Percentiles rank a stretch among this genome's conserved stretches.
These are phyloP conservation scores for Heliopora coerulea DNA, from an alignment of 92 coral and sea anemone genomes.

Conservation along the genomic window DNA sequence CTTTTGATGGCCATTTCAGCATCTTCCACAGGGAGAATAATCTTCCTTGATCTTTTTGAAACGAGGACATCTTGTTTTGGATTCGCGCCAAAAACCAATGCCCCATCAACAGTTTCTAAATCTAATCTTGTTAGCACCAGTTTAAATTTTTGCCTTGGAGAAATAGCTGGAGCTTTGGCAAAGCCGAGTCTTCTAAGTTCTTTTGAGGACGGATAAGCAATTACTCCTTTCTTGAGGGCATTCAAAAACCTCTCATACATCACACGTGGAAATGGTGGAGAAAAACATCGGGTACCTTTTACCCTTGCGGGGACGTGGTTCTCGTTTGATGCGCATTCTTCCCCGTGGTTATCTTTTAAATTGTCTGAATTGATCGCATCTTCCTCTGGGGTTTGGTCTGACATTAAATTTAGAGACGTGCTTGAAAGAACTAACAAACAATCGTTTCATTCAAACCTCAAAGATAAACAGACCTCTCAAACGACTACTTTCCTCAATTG, in stretches of 20 bases:
- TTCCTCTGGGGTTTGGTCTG: not conserved
- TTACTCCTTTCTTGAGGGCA: slow-evolving; percentile 5
- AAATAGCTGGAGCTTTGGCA: not conserved
- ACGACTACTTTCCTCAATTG: slow-evolving; percentile 1
- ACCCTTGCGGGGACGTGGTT: slow-evolving; percentile 17
- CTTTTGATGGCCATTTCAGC: slow-evolving; percentile 61
- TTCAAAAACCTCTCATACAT: slow-evolving; percentile 1
- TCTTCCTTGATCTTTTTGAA: slow-evolving; percentile 78
- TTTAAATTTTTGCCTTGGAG: slow-evolving; percentile 11
- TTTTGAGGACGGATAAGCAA: slow-evolving; percentile 7
- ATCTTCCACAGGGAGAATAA: slow-evolving; percentile 86
- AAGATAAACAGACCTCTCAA: not conserved
- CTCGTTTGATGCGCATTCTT: not conserved
- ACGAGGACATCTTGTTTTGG: slow-evolving; percentile 56
- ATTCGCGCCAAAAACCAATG: slow-evolving; percentile 20
- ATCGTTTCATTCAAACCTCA: not conserved
- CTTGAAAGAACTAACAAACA: not conserved
- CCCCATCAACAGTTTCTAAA: not conserved
- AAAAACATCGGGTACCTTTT: slow-evolving; percentile 20
- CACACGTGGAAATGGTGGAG: slow-evolving; percentile 24
- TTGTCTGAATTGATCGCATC: not conserved
- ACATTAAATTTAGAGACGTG: not conserved
- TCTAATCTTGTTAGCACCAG: slow-evolving; percentile 16
- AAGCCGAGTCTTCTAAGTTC: slow-evolving; percentile 7
- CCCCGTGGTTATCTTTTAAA: not conserved